These are phyloP conservation scores for Diphyllodes magnificus DNA, from an alignment of 2,113 vertebrate genomes.

Conservation along the genomic window DNA sequence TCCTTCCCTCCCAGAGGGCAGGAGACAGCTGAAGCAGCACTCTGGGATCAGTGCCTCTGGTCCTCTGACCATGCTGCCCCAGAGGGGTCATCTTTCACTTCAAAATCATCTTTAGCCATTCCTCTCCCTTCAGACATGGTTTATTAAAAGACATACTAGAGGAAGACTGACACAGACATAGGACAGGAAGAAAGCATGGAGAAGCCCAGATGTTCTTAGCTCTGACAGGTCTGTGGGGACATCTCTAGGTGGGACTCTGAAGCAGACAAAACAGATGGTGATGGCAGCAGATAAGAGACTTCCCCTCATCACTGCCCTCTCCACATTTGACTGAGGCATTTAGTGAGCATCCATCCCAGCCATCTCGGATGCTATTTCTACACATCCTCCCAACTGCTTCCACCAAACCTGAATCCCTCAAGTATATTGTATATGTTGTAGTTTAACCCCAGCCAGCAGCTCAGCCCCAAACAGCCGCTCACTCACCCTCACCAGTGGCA, in stretches of 20 bases:
- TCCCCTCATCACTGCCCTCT: neutral
- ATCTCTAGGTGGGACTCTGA: neutral
- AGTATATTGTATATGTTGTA: neutral
- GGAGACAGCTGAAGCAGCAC: neutral
- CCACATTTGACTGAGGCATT: neutral
- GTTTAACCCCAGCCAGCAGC: neutral
- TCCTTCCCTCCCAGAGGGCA: neutral
- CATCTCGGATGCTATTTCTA: neutral
- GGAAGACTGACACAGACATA: neutral
- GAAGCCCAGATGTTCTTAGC: neutral
- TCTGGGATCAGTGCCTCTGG: neutral
- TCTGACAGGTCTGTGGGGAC: neutral
- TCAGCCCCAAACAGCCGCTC: rapidly evolving
- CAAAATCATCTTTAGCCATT: neutral
- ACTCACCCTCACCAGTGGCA: neutral
- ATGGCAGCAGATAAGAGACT: neutral
- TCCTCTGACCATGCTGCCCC: neutral
- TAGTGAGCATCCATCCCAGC: neutral
- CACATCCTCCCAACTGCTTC: neutral
- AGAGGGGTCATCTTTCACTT: neutral
- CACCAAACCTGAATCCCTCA: neutral
- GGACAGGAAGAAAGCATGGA: neutral
- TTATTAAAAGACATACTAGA: neutral
- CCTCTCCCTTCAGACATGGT: neutral
- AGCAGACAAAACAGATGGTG: neutral